phyloP scores from a whole-genome alignment of 1,140 invertebrate species.

The Drosophila hydei region DNA sequence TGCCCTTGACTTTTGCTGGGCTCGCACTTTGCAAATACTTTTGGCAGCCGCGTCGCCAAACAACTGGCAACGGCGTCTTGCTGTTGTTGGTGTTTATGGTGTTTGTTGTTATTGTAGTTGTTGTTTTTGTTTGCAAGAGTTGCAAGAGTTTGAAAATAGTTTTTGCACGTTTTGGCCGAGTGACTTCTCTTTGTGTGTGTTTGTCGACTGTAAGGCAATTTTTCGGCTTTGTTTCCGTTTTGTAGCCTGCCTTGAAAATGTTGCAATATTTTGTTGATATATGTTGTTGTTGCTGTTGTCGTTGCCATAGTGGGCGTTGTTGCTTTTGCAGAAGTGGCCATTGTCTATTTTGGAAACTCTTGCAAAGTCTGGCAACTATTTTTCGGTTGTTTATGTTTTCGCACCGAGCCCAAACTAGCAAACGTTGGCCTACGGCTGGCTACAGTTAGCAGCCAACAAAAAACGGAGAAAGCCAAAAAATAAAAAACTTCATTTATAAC shows the following conservation, averaged over 20 bases:
- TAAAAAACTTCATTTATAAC: background rate
- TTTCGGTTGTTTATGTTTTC: conserved; percentile 47
- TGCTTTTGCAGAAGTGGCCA: conserved; percentile 45
- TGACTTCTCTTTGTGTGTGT: conserved; percentile 62
- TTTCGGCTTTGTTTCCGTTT: conserved; percentile 72
- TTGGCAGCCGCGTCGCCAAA: conserved; percentile 74
- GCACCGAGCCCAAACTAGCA: conserved; percentile 14
- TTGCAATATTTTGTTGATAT: conserved; percentile 42
- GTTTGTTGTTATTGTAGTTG: conserved; percentile 4
- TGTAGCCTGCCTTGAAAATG: conserved; percentile 54
- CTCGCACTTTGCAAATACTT: conserved; percentile 75
- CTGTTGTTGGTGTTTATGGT: background rate
- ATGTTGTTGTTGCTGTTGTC: conserved; percentile 12
- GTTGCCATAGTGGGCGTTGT: conserved; percentile 22
- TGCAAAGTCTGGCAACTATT: conserved; percentile 32
- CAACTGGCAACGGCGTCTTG: conserved; percentile 30
- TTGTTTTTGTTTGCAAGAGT: conserved; percentile 56
- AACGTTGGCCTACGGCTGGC: conserved; percentile 30
- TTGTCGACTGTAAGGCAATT: conserved; percentile 58
- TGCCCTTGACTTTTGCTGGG: conserved; percentile 76
- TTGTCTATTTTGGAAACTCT: conserved; percentile 75
- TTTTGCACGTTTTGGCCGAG: conserved; percentile 75
- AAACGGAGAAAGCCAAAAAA: conserved; percentile 27
- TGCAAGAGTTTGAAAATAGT: conserved; percentile 71
- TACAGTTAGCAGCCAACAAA: conserved; percentile 35